Conservation (phyloP, 2,797 vertebrate genomes). For the Epinephelus awoara region DNA sequence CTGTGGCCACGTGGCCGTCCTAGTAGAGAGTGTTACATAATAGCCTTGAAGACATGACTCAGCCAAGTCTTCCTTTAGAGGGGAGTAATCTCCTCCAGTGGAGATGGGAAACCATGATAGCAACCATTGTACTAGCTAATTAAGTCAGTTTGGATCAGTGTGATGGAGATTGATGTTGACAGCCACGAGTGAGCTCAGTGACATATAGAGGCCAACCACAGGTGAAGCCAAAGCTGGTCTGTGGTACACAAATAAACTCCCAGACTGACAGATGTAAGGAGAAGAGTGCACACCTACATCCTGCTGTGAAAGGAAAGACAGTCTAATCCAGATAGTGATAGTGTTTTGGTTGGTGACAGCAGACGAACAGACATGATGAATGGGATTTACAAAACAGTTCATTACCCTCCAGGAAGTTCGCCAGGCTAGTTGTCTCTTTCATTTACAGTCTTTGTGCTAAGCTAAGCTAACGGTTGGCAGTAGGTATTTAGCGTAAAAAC, state of each 20-base stretch:
- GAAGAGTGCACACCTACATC: constrained; percentile 20
- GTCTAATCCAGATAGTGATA: constrained; percentile 30
- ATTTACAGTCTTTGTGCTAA: not conserved
- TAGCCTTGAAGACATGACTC: constrained; percentile 64
- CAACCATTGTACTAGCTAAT: constrained; percentile 16
- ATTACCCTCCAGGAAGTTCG: not conserved
- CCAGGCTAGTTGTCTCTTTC: not conserved
- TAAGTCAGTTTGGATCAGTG: constrained; percentile 40
- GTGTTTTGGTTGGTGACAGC: not conserved
- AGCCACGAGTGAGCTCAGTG: constrained; percentile 32
- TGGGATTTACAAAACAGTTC: not conserved
- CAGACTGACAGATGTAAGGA: constrained; percentile 24
- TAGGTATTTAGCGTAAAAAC: not conserved
- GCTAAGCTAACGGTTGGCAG: not conserved
- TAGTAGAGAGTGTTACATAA: constrained; percentile 66
- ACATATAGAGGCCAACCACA: constrained; percentile 8
- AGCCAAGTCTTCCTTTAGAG: constrained; percentile 61
- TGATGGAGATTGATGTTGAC: constrained; percentile 46
- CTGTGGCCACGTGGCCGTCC: constrained; percentile 52
- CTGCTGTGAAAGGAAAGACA: not conserved
- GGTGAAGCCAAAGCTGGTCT: constrained; percentile 28
- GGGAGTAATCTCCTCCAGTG: constrained; percentile 52
- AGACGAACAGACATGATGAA: not conserved
- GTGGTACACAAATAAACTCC: constrained; percentile 29
- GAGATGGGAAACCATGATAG: constrained; percentile 13